These are phyloP conservation scores for Cheirogaleus medius DNA, from an alignment of 2,113 vertebrate species.

Conservation along the genomic window DNA sequence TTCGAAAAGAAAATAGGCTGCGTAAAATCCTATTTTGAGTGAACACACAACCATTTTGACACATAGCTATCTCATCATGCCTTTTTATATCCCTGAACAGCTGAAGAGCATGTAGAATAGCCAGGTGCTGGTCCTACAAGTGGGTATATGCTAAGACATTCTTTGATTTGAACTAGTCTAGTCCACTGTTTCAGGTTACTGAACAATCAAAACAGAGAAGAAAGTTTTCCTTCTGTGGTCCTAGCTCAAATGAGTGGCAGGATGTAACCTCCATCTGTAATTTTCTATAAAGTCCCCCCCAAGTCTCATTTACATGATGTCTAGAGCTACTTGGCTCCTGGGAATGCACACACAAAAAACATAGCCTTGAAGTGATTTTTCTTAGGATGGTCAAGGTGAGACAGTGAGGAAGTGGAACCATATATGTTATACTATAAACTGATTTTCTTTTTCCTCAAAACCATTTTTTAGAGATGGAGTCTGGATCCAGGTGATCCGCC, in stretches of 20 bases:
- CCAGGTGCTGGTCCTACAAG: neutral
- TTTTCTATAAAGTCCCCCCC: constrained; percentile 25
- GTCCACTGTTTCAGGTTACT: neutral
- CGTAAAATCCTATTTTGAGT: constrained; percentile 6
- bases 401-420: neutral
- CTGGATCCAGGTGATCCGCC: no score
- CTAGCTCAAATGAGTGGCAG: neutral
- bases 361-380: neutral
- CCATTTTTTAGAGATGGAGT: neutral
- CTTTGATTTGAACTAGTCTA: neutral
- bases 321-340: neutral
- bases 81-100: neutral
- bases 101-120: neutral
- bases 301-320: neutral
- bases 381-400: neutral
- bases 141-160: neutral
- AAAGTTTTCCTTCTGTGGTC: neutral
- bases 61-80: neutral
- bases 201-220: neutral
- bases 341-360: neutral
- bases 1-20: constrained; percentile 36
- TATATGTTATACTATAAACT: neutral
- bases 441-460: neutral
- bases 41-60: neutral
- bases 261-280: neutral